Base-by-base conservation (phyloP, 2,797 vertebrate species). In the Coranthus polyacanthus region DNA sequence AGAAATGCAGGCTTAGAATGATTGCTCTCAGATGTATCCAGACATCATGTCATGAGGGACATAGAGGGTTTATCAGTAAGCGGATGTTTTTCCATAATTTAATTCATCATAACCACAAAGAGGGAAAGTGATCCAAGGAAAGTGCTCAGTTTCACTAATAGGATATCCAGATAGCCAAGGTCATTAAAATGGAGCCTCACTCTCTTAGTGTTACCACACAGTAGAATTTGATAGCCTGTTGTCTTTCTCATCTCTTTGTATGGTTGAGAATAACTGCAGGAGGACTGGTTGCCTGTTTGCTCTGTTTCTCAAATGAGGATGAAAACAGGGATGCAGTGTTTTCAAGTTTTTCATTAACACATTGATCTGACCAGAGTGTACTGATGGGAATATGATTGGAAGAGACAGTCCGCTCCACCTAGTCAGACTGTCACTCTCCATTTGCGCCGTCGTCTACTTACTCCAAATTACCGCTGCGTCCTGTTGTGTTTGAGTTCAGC, bases 371-470 rank as follows among this genome's bases (percentile, higher is more conserved):
- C 17, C 34, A 29, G 6, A 21, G 39, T 7, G 2, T 17, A 17
- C 56, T 39, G 52, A 65, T 56, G 32, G 47, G 22, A 74, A 52
- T 36, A 6, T 6, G 34, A 81, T 41, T 68, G 42, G 34, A 68
- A 24, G 51, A 83, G 44, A 80, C 44, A 34, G 49, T 34, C 52
- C 72, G 32, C 36, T 54, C 60, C 65, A 56, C 58, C 61, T 24
- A 21, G 12, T 45, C 62, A 21, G 43, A n/a, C 39, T 64, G 46
- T 63, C 42, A 5, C 2, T 43, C 26, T 26, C 24, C 24, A 12
- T 13, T 34, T 0, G 0, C 44, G 49, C 8, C 15, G 0, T 39
- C 12, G 43, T 4, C 43, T 43, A 37, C 38, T 68, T 67, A 45
- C 36, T 74, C 16, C 45, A 57, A 76, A 72, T 78, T 26, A 62